Evolutionary conservation across 2,797 vertebrate genomes (phyloP).

Genomic region (Eidolon dupreanum): DNA sequence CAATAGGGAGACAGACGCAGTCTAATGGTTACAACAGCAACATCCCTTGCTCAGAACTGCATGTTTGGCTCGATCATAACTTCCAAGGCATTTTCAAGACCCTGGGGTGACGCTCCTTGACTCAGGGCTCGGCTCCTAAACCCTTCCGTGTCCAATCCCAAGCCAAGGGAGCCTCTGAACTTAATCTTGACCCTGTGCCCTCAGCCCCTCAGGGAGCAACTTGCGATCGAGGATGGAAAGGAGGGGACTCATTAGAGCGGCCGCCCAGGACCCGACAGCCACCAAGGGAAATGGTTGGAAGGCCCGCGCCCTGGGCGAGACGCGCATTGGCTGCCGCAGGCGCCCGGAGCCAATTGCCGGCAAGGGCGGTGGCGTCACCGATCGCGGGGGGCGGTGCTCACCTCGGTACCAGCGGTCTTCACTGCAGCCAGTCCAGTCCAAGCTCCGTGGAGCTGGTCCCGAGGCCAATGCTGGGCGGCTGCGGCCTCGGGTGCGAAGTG

Average conservation of each 20-base stretch:
- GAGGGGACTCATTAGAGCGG: fast-evolving
- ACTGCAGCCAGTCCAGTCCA: fast-evolving
- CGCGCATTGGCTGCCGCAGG: slow-evolving; percentile 16
- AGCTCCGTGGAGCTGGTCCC: fast-evolving
- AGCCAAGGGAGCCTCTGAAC: not conserved
- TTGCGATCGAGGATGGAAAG: not conserved
- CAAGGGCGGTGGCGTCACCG: not conserved
- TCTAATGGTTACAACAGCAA: not conserved
- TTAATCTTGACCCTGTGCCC: not conserved
- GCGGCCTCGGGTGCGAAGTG: not conserved
- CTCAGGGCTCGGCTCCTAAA: not conserved
- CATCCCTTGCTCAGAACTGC: not conserved
- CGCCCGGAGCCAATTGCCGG: not conserved
- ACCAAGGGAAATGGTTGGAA: not conserved
- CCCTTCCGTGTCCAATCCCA: not conserved
- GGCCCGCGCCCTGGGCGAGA: not conserved
- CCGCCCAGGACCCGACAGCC: fast-evolving
- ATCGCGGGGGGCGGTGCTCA: fast-evolving
- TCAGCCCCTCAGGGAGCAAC: not conserved
- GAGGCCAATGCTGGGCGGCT: too few species aligned
- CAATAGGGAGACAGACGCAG: not conserved
- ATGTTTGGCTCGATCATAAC: not conserved
- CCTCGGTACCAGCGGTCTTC: fast-evolving
- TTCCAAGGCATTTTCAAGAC: not conserved
- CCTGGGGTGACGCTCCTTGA: not conserved